Evolutionary conservation across 2,113 vertebrate genomes (phyloP).

Genomic region (Falcunculus frontatus): DNA sequence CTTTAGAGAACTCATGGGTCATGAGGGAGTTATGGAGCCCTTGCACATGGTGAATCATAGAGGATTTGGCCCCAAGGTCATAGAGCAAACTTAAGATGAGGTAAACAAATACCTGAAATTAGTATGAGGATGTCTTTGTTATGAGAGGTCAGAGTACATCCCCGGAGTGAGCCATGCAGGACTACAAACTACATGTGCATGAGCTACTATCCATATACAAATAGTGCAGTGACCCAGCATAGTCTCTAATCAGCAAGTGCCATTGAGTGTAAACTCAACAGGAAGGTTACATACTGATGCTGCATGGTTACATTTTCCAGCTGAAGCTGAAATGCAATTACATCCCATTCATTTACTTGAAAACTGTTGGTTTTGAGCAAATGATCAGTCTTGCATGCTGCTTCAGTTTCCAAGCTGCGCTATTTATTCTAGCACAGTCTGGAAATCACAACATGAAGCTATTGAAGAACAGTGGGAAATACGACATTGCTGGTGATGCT

Average conservation of each 20-base stretch:
- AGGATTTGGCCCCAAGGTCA: neutral
- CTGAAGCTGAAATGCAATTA: neutral
- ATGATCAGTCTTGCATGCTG: neutral
- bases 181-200: neutral
- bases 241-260: neutral
- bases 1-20: neutral
- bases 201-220: neutral
- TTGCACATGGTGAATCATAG: neutral
- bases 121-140: neutral
- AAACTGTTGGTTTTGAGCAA: conserved; percentile 33
- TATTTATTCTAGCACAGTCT: conserved; percentile 25
- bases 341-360: neutral
- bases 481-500: neutral
- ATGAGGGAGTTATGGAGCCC: neutral
- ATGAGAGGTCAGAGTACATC: neutral
- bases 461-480: neutral
- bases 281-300: neutral
- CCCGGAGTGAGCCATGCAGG: neutral
- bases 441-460: neutral
- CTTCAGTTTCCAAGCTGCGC: neutral
- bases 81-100: neutral
- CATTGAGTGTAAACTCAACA: neutral
- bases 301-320: neutral
- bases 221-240: neutral
- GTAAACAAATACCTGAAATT: neutral